Percentiles rank a stretch among this genome's conserved stretches.
Evolutionary conservation across 2,113 vertebrate genomes (phyloP).

Genomic region (Sinocyclocheilus maitianheensis): DNA sequence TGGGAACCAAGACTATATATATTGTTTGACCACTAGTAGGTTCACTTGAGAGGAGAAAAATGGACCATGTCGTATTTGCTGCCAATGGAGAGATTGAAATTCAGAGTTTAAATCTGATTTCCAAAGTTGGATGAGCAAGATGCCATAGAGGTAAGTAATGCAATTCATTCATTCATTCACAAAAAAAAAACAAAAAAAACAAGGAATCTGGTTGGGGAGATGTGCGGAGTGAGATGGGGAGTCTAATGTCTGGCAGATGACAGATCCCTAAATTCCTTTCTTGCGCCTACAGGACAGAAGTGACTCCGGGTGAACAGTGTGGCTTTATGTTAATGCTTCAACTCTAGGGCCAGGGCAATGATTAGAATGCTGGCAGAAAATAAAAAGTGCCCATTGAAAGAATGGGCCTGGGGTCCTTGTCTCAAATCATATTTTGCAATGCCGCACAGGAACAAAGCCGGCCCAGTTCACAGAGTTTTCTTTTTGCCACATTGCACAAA

Average conservation of each 20-base stretch:
- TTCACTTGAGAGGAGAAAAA: conserved; percentile 3
- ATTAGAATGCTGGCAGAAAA: conserved; percentile 93
- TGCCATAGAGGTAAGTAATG: conserved; percentile 60
- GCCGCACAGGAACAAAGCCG: conserved; percentile 83
- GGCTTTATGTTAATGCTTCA: conserved; percentile 83
- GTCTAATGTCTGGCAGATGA: conserved; percentile 92
- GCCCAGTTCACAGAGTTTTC: conserved; percentile 81
- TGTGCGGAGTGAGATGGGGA: conserved; percentile 59
- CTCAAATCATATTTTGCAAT: conserved; percentile 92
- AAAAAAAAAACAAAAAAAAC: conserved; percentile 18
- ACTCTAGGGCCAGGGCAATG: conserved; percentile 82
- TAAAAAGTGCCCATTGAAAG: conserved; percentile 86
- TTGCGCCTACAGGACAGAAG: conserved; percentile 86
- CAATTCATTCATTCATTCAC: not conserved
- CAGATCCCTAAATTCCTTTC: conserved; percentile 87
- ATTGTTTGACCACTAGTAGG: not conserved
- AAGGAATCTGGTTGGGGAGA: conserved; percentile 53
- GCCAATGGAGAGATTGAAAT: not conserved
- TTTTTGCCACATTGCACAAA: conserved; percentile 87
- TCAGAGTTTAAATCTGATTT: not conserved
- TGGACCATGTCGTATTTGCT: not conserved
- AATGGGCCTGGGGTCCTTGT: conserved; percentile 88
- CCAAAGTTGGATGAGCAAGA: conserved; percentile 38
- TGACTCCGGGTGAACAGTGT: conserved; percentile 87
- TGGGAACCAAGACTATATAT: no score